These are phyloP conservation scores for Brachionus sp. DNA, from an alignment of 1,140 invertebrate species.

Conservation along the genomic window DNA sequence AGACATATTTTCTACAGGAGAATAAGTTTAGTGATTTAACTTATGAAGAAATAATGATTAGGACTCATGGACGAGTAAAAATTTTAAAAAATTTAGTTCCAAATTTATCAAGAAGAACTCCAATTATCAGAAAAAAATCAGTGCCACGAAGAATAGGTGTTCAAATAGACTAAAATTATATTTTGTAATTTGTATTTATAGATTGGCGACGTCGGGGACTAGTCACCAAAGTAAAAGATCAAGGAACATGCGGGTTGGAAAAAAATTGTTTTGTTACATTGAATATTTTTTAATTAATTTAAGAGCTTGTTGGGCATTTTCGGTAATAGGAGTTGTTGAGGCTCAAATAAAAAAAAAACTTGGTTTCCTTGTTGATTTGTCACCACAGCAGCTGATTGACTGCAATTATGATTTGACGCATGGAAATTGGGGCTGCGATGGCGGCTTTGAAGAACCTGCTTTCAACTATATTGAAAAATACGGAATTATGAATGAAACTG, in stretches of 20 bases:
- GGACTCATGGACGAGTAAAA: not conserved
- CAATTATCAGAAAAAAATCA: not conserved
- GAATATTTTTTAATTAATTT: not conserved
- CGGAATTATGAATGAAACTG: slow-evolving; percentile 6
- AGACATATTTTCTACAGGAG: not conserved
- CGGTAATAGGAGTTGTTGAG: slow-evolving; percentile 50
- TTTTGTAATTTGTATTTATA: not conserved
- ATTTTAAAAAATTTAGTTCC: not conserved
- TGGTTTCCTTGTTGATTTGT: slow-evolving; percentile 49
- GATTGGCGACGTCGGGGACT: slow-evolving; percentile 30
- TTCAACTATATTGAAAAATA: slow-evolving; percentile 53
- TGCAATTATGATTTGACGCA: slow-evolving; percentile 50
- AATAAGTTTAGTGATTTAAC: slow-evolving; percentile 35
- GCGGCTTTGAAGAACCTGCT: slow-evolving; percentile 55
- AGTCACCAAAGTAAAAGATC: slow-evolving; percentile 38
- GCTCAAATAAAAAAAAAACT: slow-evolving; percentile 50
- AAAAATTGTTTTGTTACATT: not conserved
- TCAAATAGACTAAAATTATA: not conserved
- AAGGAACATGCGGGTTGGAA: slow-evolving; percentile 36
- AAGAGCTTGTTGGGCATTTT: slow-evolving; percentile 45
- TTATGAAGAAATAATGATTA: slow-evolving; percentile 14
- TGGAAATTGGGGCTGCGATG: slow-evolving; percentile 67
- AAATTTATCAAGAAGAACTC: slow-evolving; percentile 1
- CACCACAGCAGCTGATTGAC: slow-evolving; percentile 53
- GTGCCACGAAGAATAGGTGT: not conserved